Percentiles rank a stretch among this genome's conserved stretches.
Conservation (phyloP, 2,113 vertebrate species). For the Litocranius walleri region DNA sequence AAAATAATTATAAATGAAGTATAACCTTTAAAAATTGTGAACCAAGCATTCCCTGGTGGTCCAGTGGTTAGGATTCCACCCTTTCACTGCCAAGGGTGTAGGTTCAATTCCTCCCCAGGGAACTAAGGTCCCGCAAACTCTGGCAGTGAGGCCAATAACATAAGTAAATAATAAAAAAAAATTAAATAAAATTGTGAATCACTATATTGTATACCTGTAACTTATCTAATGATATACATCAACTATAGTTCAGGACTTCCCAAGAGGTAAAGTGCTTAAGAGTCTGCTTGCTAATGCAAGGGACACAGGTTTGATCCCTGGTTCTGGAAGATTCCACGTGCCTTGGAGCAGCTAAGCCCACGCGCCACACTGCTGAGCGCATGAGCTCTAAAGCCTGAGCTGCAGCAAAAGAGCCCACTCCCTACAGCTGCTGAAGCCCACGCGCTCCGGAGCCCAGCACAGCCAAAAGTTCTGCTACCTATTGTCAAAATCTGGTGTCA, state of each 20-base stretch:
- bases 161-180: not conserved
- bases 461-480: no score
- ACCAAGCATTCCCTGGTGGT: not conserved
- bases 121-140: not conserved
- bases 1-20: not conserved
- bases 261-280: not conserved
- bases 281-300: not conserved
- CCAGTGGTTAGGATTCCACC: not conserved
- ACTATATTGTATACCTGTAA: not conserved
- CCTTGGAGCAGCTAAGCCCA: not conserved
- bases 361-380: not conserved
- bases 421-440: not conserved
- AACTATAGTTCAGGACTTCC: not conserved
- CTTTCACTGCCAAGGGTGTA: not conserved
- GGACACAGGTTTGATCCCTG: not conserved
- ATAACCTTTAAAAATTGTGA: not conserved
- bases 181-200: not conserved
- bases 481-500: no score
- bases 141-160: not conserved
- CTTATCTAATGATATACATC: not conserved
- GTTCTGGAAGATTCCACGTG: not conserved
- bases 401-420: not conserved
- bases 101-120: not conserved
- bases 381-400: not conserved
- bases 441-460: not conserved